Conservation (phyloP, 2,888 invertebrate species). For the Yponomeuta malinellus region DNA sequence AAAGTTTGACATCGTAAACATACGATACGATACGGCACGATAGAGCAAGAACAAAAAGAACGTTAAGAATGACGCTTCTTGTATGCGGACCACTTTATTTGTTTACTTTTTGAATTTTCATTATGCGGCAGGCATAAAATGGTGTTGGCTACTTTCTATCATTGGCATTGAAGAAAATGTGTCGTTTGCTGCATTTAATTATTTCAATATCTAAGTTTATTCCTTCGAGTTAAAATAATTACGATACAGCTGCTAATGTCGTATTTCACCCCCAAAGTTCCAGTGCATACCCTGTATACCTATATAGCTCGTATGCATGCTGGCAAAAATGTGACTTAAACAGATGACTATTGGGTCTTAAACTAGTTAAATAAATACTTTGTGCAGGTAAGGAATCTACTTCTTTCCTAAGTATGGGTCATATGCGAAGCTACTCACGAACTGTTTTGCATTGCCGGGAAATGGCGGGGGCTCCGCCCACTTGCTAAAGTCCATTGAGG, state of each 20-base stretch:
- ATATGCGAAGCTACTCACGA: constrained; percentile 79
- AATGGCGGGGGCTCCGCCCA: constrained; percentile 86
- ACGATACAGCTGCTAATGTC: not conserved
- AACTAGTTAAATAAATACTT: constrained; percentile 26
- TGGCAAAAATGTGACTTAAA: constrained; percentile 11
- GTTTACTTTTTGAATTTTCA: no score
- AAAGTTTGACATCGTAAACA: no score
- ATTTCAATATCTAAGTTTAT: no score
- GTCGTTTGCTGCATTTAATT: no score
- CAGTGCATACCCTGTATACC: not conserved
- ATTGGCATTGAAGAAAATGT: no score
- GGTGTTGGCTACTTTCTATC: no score
- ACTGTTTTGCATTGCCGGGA: constrained; percentile 67
- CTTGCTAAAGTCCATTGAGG: constrained; percentile 90
- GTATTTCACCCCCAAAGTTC: not conserved
- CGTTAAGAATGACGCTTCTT: no score
- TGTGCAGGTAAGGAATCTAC: constrained; percentile 36
- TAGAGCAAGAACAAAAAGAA: no score
- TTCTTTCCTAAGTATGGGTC: constrained; percentile 67
- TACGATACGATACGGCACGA: no score
- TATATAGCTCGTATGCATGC: not conserved
- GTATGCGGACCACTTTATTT: no score
- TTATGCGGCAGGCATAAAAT: no score
- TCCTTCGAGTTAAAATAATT: no score
- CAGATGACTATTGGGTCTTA: constrained; percentile 34